phyloP scores from a whole-genome alignment of 2,888 invertebrate species.

The Sarcophaga subvicina region DNA sequence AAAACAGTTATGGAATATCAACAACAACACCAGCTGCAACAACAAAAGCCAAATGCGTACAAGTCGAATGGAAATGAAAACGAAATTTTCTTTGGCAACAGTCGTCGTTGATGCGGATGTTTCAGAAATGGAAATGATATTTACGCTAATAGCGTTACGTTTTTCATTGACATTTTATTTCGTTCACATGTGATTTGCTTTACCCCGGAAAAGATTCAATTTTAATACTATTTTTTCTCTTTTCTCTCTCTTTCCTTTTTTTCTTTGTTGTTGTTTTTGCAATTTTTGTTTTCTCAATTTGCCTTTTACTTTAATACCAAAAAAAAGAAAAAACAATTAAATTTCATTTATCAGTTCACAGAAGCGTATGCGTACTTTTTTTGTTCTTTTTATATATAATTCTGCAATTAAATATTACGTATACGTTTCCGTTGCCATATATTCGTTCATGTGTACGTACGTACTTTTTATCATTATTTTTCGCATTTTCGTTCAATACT shows the following conservation, averaged over 20 bases:
- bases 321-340: not conserved
- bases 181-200: not conserved
- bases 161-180: slow-evolving; percentile 28
- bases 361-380: not conserved
- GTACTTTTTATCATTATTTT: too few relatives aligned
- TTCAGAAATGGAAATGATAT: slow-evolving; percentile 38
- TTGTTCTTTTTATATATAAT: not conserved
- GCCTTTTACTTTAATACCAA: not conserved
- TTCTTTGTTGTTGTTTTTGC: too few relatives aligned
- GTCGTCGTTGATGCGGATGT: slow-evolving; percentile 18
- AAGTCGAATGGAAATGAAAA: slow-evolving; percentile 34
- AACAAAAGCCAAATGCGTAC: not conserved
- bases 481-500: too few relatives aligned
- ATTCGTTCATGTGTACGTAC: too few relatives aligned
- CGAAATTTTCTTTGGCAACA: slow-evolving; percentile 18
- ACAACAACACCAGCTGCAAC: not conserved
- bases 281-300: not conserved
- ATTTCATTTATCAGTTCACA: not conserved
- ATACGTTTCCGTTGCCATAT: not conserved
- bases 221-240: not conserved
- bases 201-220: not conserved
- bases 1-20: slow-evolving; percentile 21
- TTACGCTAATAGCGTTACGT: slow-evolving; percentile 40
- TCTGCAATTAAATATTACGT: slow-evolving; percentile 25
- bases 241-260: not conserved